phyloP scores from a whole-genome alignment of 2,113 vertebrate genomes.

The Oncorhynchus tshawytscha region DNA sequence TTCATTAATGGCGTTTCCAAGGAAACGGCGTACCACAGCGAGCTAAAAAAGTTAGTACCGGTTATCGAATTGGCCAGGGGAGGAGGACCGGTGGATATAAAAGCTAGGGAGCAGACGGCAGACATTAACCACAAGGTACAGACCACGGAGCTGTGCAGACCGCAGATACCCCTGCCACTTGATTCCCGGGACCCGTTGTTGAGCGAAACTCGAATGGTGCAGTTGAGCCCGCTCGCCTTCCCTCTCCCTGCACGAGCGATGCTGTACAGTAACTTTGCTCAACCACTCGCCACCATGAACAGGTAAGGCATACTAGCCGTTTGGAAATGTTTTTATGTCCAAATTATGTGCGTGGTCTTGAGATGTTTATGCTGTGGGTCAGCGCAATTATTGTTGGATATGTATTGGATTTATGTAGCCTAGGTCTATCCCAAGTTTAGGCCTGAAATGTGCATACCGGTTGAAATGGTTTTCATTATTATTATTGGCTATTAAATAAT shows the following conservation, averaged over 20 bases:
- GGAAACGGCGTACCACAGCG: conserved; percentile 74
- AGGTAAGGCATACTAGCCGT: conserved; percentile 39
- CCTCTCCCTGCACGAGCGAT: conserved; percentile 80
- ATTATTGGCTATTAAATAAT: too few relatives aligned
- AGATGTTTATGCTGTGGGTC: too few relatives aligned
- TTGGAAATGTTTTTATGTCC: neutral
- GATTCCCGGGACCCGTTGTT: conserved; percentile 52
- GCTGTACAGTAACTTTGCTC: conserved; percentile 79
- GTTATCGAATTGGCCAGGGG: conserved; percentile 80
- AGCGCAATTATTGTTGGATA: neutral
- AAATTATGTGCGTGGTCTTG: neutral
- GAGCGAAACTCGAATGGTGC: conserved; percentile 85
- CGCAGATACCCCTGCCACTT: conserved; percentile 59
- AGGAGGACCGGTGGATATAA: conserved; percentile 72
- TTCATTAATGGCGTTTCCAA: conserved; percentile 77
- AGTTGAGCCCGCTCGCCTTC: conserved; percentile 81
- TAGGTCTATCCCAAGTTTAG: too few relatives aligned
- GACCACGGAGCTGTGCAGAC: conserved; percentile 80
- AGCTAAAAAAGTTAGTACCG: conserved; percentile 66
- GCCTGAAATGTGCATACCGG: too few relatives aligned
- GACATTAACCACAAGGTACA: conserved; percentile 76
- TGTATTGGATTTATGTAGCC: neutral
- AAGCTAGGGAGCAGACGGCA: conserved; percentile 75
- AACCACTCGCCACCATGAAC: conserved; percentile 74
- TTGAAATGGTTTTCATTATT: too few relatives aligned